Percentiles rank a stretch among this genome's conserved stretches.
phyloP scores from a whole-genome alignment of 2,888 invertebrate species.

The Ctenicera cuprea region DNA sequence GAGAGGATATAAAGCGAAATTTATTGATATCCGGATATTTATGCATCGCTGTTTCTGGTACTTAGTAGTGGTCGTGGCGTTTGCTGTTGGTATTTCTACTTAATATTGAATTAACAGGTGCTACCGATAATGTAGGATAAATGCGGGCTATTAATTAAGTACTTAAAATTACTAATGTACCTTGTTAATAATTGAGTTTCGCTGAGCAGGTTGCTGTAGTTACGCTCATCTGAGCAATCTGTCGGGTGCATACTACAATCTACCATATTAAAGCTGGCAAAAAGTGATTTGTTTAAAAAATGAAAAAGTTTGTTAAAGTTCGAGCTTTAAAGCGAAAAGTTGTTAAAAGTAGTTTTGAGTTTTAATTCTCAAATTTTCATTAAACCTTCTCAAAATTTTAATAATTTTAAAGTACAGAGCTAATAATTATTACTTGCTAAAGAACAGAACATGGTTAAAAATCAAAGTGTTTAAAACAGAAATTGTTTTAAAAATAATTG shows the following conservation, averaged over 20 bases:
- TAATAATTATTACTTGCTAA: no score
- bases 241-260: not conserved
- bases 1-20: constrained; percentile 28
- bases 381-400: no score
- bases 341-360: no score
- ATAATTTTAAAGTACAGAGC: no score
- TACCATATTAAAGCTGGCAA: no score
- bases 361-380: no score
- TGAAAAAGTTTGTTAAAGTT: no score
- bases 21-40: constrained; percentile 41
- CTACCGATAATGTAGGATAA: constrained; percentile 11
- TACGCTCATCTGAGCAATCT: not conserved
- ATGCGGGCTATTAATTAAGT: constrained; percentile 12
- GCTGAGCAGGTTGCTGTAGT: not conserved
- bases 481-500: no score
- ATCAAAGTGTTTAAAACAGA: no score
- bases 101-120: constrained; percentile 24
- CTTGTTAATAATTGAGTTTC: constrained; percentile 1
- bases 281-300: no score
- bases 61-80: constrained; percentile 1
- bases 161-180: constrained; percentile 18
- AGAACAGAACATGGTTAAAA: no score
- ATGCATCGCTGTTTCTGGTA: constrained; percentile 27
- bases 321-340: no score
- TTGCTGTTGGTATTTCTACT: constrained; percentile 10